Evolutionary conservation across 2,797 vertebrate genomes (phyloP), one percentile per base, ranked within the genome.

Genomic region (Coranthus polyacanthus): DNA sequence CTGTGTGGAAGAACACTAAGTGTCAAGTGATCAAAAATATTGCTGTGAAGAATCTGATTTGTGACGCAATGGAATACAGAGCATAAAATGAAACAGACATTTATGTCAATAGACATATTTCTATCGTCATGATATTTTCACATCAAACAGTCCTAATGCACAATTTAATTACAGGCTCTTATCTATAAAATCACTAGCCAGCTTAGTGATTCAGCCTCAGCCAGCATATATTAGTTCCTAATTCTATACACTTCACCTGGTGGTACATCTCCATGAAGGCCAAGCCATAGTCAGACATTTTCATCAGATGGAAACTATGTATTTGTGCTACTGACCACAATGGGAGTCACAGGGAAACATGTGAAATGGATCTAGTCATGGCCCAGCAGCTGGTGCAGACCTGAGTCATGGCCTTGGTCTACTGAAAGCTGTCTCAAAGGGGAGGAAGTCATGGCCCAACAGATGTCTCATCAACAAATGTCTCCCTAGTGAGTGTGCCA

Each of bases 401-500:
- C 78, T 84, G 87, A 88, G 79, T 92, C 86, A 90, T 43, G 65
- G 75, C 63, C 73, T 70, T 63, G 50, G 76, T 81, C 72, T 49
- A 65, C 75, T 65, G 63, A 81, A 77, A 66, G 64, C 72, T 53
- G 77, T 81, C 79, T 82, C 21, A 2, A 22, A 68, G 47, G 36
- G 63, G 46, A 80, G 75, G 65, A 84, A 78, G 72, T 74, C 68
- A 50, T 0, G 10, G 64, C 41, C 58, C 61, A 78, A 63, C 81
- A 86, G 74, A 83, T 84, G 81, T 79, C 71, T 84, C 74, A 68
- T 79, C 78, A 82, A 75, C 82, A 72, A 51, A 75, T 60, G 72
- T 46, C 65, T 70, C 67, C 75, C 54, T 8, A 29, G 67, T 66
- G 73, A 85, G 32, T 44, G 42, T 69, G 66, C 55, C 61, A 76